These are phyloP conservation scores for Sceliomorpha sp. DNA, from an alignment of 2,888 invertebrate species.

Conservation along the genomic window DNA sequence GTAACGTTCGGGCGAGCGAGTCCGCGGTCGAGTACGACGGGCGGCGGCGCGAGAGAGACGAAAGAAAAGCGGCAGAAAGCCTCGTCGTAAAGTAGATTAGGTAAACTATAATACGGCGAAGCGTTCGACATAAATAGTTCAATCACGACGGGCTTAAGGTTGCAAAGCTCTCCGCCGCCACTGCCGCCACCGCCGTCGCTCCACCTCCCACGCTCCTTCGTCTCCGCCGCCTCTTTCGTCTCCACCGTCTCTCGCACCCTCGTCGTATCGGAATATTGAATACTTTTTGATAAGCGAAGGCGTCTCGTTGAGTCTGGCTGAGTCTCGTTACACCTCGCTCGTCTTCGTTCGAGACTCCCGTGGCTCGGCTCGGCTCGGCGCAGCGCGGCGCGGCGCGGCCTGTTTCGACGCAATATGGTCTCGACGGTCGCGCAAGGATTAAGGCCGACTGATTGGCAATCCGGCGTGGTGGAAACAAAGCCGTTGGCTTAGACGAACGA, in stretches of 20 bases:
- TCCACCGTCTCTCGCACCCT: too few relatives aligned
- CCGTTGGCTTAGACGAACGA: slow-evolving; percentile 55
- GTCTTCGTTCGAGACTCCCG: too few relatives aligned
- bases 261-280: too few relatives aligned
- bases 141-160: slow-evolving; percentile 70
- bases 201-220: slow-evolving; percentile 9
- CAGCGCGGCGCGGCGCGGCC: slow-evolving; percentile 40
- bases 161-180: too few relatives aligned
- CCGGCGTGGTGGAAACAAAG: slow-evolving; percentile 61
- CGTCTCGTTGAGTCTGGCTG: too few relatives aligned
- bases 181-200: slow-evolving; percentile 58
- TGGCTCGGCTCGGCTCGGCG: slow-evolving; percentile 10
- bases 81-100: slow-evolving; percentile 54
- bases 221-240: too few relatives aligned
- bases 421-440: slow-evolving; percentile 46
- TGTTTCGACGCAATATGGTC: slow-evolving; percentile 57
- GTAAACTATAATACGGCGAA: slow-evolving; percentile 56
- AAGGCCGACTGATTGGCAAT: slow-evolving; percentile 62
- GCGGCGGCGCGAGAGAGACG: too few relatives aligned
- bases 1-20: too few relatives aligned
- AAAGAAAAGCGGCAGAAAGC: too few relatives aligned
- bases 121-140: slow-evolving; percentile 69
- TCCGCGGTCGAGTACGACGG: too few relatives aligned
- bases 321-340: too few relatives aligned
- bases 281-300: too few relatives aligned